Evolutionary conservation across 1,140 invertebrate species (phyloP).

Genomic region (Dendrolimus kikuchii): DNA sequence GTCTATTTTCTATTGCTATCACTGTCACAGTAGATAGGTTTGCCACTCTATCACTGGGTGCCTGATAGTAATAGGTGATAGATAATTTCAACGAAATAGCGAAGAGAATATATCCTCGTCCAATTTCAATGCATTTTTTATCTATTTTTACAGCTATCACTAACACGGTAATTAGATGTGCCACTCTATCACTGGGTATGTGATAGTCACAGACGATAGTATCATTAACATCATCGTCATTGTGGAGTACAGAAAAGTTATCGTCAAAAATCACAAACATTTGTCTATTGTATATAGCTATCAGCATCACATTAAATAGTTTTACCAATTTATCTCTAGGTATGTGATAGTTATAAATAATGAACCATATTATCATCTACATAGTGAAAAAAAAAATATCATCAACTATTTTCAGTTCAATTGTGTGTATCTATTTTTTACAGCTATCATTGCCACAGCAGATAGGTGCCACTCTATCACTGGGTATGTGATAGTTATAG

Average conservation of each 20-base stretch:
- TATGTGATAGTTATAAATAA: neutral
- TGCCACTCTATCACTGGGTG: conserved; percentile 22
- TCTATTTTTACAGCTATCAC: conserved; percentile 12
- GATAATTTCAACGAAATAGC: neutral
- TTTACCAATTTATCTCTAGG: no score
- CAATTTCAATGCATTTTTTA: no score
- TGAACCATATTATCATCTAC: neutral
- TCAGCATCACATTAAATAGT: conserved; percentile 10
- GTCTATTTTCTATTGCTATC: conserved; percentile 5
- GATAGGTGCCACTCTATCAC: conserved; percentile 8
- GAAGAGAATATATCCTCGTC: neutral
- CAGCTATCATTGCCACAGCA: conserved; percentile 19
- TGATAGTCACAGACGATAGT: no score
- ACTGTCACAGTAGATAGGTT: conserved; percentile 24
- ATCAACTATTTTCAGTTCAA: no score
- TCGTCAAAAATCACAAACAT: neutral
- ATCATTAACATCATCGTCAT: no score
- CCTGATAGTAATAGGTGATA: conserved; percentile 12
- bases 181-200: conserved; percentile 33
- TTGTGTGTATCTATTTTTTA: neutral
- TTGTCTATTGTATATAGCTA: conserved; percentile 2
- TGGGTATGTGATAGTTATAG: no score
- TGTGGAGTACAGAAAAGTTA: no score
- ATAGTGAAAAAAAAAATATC: no score
- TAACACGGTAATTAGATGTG: conserved; percentile 18